Evolutionary conservation across 2,797 vertebrate species (phyloP).

Genomic region (Aldrovandia affinis): DNA sequence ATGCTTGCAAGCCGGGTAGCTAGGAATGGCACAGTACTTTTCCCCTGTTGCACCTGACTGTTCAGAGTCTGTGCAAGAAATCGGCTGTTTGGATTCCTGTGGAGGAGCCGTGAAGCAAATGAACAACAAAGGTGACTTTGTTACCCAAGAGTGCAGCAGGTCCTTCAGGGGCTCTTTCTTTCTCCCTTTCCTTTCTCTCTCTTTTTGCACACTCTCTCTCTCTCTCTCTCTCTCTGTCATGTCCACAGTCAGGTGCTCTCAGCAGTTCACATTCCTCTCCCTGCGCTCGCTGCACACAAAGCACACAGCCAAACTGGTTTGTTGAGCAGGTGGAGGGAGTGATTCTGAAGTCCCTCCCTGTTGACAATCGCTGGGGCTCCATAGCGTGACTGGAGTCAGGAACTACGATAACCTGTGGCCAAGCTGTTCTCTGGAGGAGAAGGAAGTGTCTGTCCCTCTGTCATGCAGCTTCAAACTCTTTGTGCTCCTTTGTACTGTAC

Average conservation of each 20-base stretch:
- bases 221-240: neutral
- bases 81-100: neutral
- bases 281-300: neutral
- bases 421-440: neutral
- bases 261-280: neutral
- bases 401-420: neutral
- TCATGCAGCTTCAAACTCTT: neutral
- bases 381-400: neutral
- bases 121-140: conserved; percentile 34
- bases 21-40: neutral
- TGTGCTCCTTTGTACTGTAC: neutral
- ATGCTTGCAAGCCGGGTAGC: neutral
- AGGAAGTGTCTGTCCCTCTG: neutral
- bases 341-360: neutral
- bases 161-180: neutral
- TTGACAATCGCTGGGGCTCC: neutral
- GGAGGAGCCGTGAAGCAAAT: neutral
- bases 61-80: neutral
- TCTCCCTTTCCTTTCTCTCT: neutral
- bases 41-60: neutral
- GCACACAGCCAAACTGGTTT: conserved; percentile 24
- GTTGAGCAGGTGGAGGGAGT: conserved; percentile 17
- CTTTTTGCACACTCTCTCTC: neutral
- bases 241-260: conserved; percentile 17
- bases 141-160: conserved; percentile 16